A percentile compares a stretch with the other conserved stretches of the same genome.
Conservation (phyloP, 2,113 vertebrate species). For the Catharus minimus region DNA sequence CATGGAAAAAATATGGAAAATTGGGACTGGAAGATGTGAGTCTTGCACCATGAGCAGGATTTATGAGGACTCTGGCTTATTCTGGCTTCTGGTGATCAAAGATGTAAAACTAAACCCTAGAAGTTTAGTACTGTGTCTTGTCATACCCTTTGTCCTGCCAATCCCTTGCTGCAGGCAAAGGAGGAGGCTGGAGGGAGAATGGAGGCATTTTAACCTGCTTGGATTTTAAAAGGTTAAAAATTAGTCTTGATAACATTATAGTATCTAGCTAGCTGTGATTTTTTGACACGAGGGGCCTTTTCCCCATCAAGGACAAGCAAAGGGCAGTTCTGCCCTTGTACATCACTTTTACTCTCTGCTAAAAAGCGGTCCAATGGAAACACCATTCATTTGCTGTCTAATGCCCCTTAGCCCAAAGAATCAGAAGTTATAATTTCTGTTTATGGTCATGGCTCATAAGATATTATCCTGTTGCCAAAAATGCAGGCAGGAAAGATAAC, state of each 20-base stretch:
- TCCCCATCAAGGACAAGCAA: neutral
- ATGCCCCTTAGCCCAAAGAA: neutral
- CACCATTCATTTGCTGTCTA: neutral
- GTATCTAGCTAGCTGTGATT: neutral
- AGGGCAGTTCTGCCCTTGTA: neutral
- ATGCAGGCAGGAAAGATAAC: neutral
- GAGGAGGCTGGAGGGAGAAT: neutral
- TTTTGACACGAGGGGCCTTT: neutral
- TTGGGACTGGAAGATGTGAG: neutral
- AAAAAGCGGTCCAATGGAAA: neutral
- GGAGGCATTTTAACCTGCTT: neutral
- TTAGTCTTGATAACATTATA: neutral
- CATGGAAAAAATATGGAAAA: neutral
- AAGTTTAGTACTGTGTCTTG: neutral
- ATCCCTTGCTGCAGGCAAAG: neutral
- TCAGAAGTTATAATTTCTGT: neutral
- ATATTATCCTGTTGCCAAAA: neutral
- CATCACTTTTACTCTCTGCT: neutral
- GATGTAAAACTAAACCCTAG: neutral
- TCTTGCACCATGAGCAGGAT: neutral
- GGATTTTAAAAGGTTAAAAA: neutral
- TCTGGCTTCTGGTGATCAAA: neutral
- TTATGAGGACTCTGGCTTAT: neutral
- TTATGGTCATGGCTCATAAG: neutral
- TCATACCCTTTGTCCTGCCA: accelerated